Evolutionary conservation across 2,888 invertebrate genomes (phyloP).

Genomic region (Falcaria lacertinaria): DNA sequence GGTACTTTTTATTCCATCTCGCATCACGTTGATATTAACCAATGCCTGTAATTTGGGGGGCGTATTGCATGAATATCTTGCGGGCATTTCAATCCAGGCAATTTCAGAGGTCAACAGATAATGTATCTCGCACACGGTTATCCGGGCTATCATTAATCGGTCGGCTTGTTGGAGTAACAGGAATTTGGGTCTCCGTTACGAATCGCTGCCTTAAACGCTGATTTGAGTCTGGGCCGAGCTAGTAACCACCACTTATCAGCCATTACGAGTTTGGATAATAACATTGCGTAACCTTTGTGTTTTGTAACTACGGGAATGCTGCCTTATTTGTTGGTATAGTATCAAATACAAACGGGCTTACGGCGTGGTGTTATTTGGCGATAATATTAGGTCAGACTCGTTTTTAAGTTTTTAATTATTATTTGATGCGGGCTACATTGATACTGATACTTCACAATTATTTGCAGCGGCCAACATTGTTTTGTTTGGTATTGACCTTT

Average conservation of each 20-base stretch:
- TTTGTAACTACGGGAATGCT: conserved; percentile 4
- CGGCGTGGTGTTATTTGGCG: no score
- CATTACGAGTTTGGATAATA: conserved; percentile 33
- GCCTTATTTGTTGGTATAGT: no score
- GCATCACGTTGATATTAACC: conserved; percentile 1
- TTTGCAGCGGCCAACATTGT: no score
- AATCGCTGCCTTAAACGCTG: conserved; percentile 30
- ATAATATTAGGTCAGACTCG: no score
- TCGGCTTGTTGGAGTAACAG: conserved; percentile 47
- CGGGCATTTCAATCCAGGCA: conserved; percentile 48
- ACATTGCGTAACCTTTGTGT: conserved; percentile 34
- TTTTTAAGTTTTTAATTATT: no score
- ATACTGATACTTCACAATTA: no score
- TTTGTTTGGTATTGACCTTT: no score
- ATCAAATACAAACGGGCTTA: no score
- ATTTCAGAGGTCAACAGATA: conserved; percentile 58
- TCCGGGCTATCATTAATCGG: conserved; percentile 56
- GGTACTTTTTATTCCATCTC: background rate
- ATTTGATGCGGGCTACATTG: no score
- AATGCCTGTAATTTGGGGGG: conserved; percentile 47
- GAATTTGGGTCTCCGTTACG: conserved; percentile 50
- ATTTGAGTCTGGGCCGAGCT: conserved; percentile 25
- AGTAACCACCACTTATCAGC: conserved; percentile 27
- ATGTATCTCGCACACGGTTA: conserved; percentile 37
- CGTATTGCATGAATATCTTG: conserved; percentile 38